Base-by-base conservation (phyloP, 2,797 vertebrate species). In the Smutsia temminckii region DNA sequence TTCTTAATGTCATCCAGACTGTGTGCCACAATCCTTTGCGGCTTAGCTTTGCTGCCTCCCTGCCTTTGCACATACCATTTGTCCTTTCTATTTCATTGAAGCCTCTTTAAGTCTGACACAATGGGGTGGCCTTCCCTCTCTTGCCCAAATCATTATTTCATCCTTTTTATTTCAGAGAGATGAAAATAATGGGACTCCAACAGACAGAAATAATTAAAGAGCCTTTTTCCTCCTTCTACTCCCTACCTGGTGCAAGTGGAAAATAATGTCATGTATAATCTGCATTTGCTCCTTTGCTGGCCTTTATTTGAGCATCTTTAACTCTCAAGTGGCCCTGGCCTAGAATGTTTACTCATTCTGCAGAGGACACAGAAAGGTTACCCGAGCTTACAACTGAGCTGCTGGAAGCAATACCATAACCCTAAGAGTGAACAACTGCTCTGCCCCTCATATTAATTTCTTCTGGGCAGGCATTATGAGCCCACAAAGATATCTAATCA, bases 281-380 rank as follows among this genome's bases (percentile, higher is more conserved):
- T 57, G 4, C 57, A 55, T 83, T 87, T 95, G 40, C 34, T 90
- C 72, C 64, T 81, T 68, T 53, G 3, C 49, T 77, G 55, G 75
- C 9, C 72, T 85, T 59, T 63, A 63, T 77, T 9, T 69, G 32
- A 95, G 49, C 53, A 78, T 86, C 17, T 85, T 79, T 66, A 69
- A 37, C 49, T 89, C 75, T 84, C 64, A 80, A 74, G 53, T 63
- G 72, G 34, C 64, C 59, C 68, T 90, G 78, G 68, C 61, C 49
- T 85, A 64, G 23, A 91, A 72, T 29, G n/a, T 53, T 81, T 85
- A 14, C 14, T 87, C 37, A 5, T 32, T 89, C 72, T 94, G 37
- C 71, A 92, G 55, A 95, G 95, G 89, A 81, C 85, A 51, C 29
- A 16, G 89, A 83, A 96, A 96, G n/a, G 80, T 96, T 81, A 88